Conservation (phyloP, 2,113 vertebrate species). For the Boleophthalmus pectinirostris region DNA sequence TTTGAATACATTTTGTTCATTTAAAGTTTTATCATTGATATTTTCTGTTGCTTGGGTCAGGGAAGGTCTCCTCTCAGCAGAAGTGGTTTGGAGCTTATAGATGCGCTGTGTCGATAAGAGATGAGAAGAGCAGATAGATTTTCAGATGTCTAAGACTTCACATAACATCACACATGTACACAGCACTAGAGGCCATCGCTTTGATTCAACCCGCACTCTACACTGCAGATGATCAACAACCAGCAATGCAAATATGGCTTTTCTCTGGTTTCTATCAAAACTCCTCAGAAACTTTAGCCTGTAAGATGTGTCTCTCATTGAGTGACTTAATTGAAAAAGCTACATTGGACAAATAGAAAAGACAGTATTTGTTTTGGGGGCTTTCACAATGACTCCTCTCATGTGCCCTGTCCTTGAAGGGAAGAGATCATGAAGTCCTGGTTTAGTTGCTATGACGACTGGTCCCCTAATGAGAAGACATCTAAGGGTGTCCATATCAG, state of each 20-base stretch:
- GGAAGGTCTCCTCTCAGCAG: slow-evolving; percentile 38
- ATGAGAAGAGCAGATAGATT: slow-evolving; percentile 50
- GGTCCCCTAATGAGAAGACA: slow-evolving; percentile 58
- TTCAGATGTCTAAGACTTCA: slow-evolving; percentile 31
- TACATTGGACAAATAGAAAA: slow-evolving; percentile 30
- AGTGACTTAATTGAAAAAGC: slow-evolving; percentile 39
- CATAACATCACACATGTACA: slow-evolving; percentile 5
- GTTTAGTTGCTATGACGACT: slow-evolving; percentile 44
- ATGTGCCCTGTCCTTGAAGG: slow-evolving; percentile 20
- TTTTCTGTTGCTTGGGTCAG: background rate
- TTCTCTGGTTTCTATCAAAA: slow-evolving; percentile 47
- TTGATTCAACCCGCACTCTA: slow-evolving; percentile 36
- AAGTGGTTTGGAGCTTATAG: slow-evolving; percentile 28
- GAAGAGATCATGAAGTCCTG: slow-evolving; percentile 25
- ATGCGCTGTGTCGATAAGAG: slow-evolving; percentile 46
- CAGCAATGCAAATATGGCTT: slow-evolving; percentile 28
- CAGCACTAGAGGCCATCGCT: slow-evolving; percentile 34
- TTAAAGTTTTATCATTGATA: slow-evolving; percentile 6
- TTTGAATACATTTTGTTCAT: background rate
- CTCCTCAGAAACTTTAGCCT: slow-evolving; percentile 49
- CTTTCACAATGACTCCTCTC: slow-evolving; percentile 14
- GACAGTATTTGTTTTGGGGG: slow-evolving; percentile 32
- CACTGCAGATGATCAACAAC: slow-evolving; percentile 56
- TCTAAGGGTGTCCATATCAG: slow-evolving; percentile 39
- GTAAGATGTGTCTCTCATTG: slow-evolving; percentile 54